Evolutionary conservation across 2,113 vertebrate species (phyloP).

Genomic region (Pyxicephalus adspersus): DNA sequence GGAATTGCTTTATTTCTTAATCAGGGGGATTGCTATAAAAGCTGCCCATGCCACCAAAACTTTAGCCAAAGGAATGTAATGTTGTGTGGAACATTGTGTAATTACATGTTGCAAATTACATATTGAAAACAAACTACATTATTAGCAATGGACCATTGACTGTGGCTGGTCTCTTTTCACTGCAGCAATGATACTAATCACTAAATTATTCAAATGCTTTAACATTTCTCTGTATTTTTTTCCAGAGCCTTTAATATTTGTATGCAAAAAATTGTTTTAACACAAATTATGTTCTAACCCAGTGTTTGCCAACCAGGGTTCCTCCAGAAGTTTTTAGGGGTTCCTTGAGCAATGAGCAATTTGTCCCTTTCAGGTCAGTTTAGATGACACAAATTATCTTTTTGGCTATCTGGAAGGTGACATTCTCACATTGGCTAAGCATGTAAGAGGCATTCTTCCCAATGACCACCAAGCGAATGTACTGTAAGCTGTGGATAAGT

Average conservation of each 20-base stretch:
- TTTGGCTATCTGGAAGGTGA: too few species aligned
- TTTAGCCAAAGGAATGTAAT: slow-evolving; percentile 27
- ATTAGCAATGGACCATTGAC: slow-evolving; percentile 34
- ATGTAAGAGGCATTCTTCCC: too few species aligned
- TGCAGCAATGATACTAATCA: slow-evolving; percentile 28
- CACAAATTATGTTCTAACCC: not conserved
- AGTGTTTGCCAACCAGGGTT: too few species aligned
- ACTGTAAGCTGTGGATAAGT: too few species aligned
- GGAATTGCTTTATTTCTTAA: slow-evolving; percentile 22
- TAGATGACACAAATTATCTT: too few species aligned
- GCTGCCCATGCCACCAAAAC: slow-evolving; percentile 24
- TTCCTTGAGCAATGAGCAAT: too few species aligned
- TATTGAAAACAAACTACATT: slow-evolving; percentile 25
- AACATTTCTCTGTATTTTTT: slow-evolving; percentile 16
- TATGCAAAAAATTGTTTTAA: not conserved
- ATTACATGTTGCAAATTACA: slow-evolving; percentile 36
- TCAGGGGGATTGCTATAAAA: slow-evolving; percentile 14
- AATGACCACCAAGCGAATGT: too few species aligned
- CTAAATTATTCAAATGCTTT: not conserved
- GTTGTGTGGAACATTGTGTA: slow-evolving; percentile 38
- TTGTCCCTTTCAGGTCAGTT: too few species aligned
- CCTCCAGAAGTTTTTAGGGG: too few species aligned
- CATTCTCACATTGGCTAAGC: too few species aligned
- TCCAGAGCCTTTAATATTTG: not conserved
- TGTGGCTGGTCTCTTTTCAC: slow-evolving; percentile 2